These are phyloP conservation scores for Melanchra persicariae DNA, from an alignment of 2,888 invertebrate species.

Conservation along the genomic window DNA sequence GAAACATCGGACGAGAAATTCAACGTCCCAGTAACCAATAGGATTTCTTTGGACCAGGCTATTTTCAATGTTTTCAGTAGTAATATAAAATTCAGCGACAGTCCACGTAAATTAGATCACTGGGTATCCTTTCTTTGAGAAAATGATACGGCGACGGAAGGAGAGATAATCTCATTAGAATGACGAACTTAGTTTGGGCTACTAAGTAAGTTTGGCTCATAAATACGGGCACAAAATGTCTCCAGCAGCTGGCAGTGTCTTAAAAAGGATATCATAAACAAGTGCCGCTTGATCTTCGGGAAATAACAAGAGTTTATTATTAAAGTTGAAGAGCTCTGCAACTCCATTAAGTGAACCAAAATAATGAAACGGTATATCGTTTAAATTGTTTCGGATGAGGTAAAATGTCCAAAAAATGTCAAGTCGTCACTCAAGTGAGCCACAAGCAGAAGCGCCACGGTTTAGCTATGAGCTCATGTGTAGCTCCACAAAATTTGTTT, in stretches of 20 bases:
- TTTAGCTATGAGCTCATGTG: slow-evolving; percentile 26
- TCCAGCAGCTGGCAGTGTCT: slow-evolving; percentile 68
- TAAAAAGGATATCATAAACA: slow-evolving; percentile 71
- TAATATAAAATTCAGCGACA: slow-evolving; percentile 55
- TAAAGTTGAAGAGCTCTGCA: slow-evolving; percentile 57
- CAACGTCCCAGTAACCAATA: slow-evolving; percentile 2
- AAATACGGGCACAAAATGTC: slow-evolving; percentile 70
- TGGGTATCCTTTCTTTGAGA: slow-evolving; percentile 66
- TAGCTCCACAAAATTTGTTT: slow-evolving; percentile 10
- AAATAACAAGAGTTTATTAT: slow-evolving; percentile 66
- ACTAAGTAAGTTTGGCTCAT: slow-evolving; percentile 71
- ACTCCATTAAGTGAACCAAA: slow-evolving; percentile 31
- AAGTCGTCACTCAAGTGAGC: slow-evolving; percentile 76
- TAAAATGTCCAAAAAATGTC: slow-evolving; percentile 72
- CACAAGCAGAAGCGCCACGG: slow-evolving; percentile 64
- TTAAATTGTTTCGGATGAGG: slow-evolving; percentile 6
- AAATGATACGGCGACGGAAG: slow-evolving; percentile 64
- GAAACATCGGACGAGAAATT: background rate
- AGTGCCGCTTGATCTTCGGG: slow-evolving; percentile 64
- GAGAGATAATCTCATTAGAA: slow-evolving; percentile 70
- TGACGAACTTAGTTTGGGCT: slow-evolving; percentile 70
- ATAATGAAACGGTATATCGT: slow-evolving; percentile 43
- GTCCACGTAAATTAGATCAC: slow-evolving; percentile 66
- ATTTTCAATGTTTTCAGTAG: slow-evolving; percentile 27
- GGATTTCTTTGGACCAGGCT: slow-evolving; percentile 9